These are phyloP conservation scores for Emydura subglobosa DNA, from an alignment of 2,113 vertebrate species.

Conservation along the genomic window DNA sequence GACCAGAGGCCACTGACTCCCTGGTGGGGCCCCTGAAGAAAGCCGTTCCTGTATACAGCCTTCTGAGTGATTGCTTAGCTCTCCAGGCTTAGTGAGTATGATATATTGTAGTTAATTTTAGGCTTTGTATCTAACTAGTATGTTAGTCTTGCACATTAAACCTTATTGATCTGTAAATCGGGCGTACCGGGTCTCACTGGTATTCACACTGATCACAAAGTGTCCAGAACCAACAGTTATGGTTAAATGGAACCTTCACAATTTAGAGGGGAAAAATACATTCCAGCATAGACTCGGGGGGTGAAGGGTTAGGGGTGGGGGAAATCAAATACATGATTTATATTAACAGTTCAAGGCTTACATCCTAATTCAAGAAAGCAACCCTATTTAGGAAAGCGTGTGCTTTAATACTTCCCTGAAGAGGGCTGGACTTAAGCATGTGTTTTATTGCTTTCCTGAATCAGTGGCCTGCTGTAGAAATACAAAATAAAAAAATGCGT, in stretches of 20 bases:
- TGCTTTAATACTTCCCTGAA: too few relatives aligned
- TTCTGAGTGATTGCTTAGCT: too few relatives aligned
- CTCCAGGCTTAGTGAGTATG: too few relatives aligned
- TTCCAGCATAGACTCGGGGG: not conserved
- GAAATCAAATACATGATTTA: not conserved
- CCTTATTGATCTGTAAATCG: too few relatives aligned
- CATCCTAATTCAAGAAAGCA: not conserved
- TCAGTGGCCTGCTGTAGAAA: not conserved
- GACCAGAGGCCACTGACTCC: too few relatives aligned
- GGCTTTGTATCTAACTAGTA: too few relatives aligned
- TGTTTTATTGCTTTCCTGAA: not conserved
- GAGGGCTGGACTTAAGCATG: not conserved
- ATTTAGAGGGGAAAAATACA: not conserved
- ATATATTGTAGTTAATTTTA: too few relatives aligned
- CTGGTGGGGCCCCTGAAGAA: too few relatives aligned
- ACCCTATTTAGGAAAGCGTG: not conserved
- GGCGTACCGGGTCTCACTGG: too few relatives aligned
- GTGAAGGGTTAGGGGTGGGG: not conserved
- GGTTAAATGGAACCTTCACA: not conserved
- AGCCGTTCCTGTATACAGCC: too few relatives aligned
- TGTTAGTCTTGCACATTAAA: too few relatives aligned
- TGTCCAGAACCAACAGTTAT: not conserved
- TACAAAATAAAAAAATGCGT: not conserved
- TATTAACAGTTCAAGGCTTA: not conserved
- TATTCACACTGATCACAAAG: too few relatives aligned